Evolutionary conservation across 2,888 invertebrate species (phyloP).

Genomic region (Bombylius discolor): DNA sequence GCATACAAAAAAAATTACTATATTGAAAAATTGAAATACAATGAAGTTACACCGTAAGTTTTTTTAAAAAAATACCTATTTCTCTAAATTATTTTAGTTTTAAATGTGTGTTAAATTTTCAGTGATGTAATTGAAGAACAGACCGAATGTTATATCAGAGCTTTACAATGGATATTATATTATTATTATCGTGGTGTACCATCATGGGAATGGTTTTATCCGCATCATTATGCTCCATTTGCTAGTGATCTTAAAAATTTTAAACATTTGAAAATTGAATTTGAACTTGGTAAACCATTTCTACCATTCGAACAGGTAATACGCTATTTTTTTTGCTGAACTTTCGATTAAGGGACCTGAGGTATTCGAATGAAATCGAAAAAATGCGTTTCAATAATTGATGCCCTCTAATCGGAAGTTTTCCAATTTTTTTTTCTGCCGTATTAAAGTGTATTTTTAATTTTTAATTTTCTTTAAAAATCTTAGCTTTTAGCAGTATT

Average conservation of each 20-base stretch:
- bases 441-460: neutral
- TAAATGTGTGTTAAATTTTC: conserved; percentile 19
- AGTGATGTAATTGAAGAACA: conserved; percentile 68
- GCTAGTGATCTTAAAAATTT: conserved; percentile 86
- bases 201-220: conserved; percentile 98
- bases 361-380: too few relatives aligned
- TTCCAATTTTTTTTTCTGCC: neutral
- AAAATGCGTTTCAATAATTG: too few relatives aligned
- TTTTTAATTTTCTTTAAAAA: conserved; percentile 8
- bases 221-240: conserved; percentile 93
- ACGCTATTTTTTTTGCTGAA: too few relatives aligned
- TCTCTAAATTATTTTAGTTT: neutral
- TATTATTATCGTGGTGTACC: conserved; percentile 95
- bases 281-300: conserved; percentile 77
- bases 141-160: conserved; percentile 79
- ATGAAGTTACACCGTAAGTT: conserved; percentile 62
- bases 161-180: conserved; percentile 90
- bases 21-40: conserved; percentile 72
- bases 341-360: too few relatives aligned
- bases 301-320: conserved; percentile 77
- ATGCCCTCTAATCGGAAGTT: too few relatives aligned
- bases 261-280: conserved; percentile 59
- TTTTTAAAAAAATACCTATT: conserved; percentile 1
- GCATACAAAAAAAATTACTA: conserved; percentile 86
- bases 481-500: conserved; percentile 67